Conservation (phyloP, 2,888 invertebrate species). For the Iphiclides podalirius region DNA sequence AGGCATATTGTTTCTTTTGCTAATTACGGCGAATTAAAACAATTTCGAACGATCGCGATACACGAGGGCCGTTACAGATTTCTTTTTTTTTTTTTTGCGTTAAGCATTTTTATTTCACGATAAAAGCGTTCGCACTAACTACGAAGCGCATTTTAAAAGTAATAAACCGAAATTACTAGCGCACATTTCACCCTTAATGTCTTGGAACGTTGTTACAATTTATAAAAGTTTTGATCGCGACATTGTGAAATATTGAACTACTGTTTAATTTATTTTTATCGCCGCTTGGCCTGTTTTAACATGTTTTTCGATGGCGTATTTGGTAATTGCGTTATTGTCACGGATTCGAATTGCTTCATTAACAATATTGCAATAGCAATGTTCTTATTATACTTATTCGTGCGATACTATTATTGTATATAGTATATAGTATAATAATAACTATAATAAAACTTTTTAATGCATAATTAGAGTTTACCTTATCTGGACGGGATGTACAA, state of each 20-base stretch:
- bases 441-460: too few relatives aligned
- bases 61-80: too few relatives aligned
- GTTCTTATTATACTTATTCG: too few relatives aligned
- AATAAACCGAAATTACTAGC: constrained; percentile 10
- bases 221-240: constrained; percentile 16
- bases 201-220: constrained; percentile 12
- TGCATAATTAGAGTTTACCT: too few relatives aligned
- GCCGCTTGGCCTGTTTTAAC: constrained; percentile 1
- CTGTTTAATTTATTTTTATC: constrained; percentile 12
- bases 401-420: too few relatives aligned
- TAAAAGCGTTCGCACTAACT: constrained; percentile 1
- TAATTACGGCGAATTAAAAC: too few relatives aligned
- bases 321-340: not conserved
- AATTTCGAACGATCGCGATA: too few relatives aligned
- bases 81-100: too few relatives aligned
- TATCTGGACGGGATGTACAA: too few relatives aligned
- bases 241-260: constrained; percentile 9
- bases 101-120: not conserved
- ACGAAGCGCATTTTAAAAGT: constrained; percentile 8
- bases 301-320: not conserved
- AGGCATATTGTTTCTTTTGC: too few relatives aligned
- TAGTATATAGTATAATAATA: too few relatives aligned
- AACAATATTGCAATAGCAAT: not conserved
- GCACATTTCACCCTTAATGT: constrained; percentile 17
- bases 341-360: not conserved